Evolutionary conservation across 2,113 vertebrate species (phyloP).

Genomic region (Passerina amoena): DNA sequence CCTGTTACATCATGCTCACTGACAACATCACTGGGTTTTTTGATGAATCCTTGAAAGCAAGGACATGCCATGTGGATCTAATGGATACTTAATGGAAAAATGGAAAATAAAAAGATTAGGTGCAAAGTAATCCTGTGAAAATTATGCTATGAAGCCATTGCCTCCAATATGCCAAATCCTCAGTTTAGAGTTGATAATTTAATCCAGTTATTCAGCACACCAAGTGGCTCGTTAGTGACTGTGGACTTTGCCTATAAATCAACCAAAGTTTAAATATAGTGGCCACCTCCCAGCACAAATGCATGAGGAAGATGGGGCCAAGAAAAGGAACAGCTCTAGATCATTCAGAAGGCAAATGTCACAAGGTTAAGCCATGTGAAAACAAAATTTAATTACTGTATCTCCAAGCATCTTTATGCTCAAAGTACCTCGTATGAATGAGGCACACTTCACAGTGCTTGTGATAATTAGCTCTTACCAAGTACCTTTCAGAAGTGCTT

Average conservation of each 20-base stretch:
- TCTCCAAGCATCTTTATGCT: background rate
- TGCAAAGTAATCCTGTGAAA: background rate
- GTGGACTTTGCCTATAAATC: background rate
- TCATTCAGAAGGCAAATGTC: background rate
- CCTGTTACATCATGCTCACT: background rate
- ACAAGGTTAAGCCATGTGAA: background rate
- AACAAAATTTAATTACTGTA: background rate
- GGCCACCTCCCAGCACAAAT: background rate
- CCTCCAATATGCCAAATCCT: background rate
- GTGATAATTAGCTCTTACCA: conserved; percentile 8
- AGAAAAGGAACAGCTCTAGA: background rate
- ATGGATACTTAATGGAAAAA: background rate
- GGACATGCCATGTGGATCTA: background rate
- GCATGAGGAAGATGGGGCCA: background rate
- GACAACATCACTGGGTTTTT: background rate
- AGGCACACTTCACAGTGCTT: background rate
- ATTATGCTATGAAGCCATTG: background rate
- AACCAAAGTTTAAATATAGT: background rate
- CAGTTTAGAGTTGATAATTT: background rate
- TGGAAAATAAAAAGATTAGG: background rate
- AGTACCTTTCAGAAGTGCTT: conserved; percentile 9
- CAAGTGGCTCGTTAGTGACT: background rate
- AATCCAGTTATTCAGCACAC: background rate
- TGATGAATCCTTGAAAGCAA: background rate
- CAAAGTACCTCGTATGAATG: background rate